A percentile compares a stretch with the other conserved stretches of the same genome.
phyloP scores from a whole-genome alignment of 2,797 vertebrate species.

The Coracias cyanogaster region DNA sequence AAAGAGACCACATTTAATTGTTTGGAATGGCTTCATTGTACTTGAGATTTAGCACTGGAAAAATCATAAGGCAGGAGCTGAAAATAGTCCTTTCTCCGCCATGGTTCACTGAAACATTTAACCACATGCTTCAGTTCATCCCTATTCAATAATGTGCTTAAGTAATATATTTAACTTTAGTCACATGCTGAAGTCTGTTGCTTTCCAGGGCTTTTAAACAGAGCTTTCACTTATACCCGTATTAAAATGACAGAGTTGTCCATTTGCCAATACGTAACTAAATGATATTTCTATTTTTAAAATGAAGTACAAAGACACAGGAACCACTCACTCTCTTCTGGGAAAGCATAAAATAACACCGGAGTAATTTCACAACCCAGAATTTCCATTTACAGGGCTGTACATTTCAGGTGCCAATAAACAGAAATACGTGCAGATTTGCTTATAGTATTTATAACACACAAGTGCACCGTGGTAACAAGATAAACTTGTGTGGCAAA shows the following conservation, averaged over 20 bases:
- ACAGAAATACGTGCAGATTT: background rate
- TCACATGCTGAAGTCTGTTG: background rate
- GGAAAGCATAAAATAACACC: background rate
- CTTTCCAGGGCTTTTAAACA: slow-evolving; percentile 24
- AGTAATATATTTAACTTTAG: background rate
- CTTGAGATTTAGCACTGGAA: slow-evolving; percentile 13
- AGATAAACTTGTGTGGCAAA: background rate
- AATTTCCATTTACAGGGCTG: background rate
- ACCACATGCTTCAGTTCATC: background rate
- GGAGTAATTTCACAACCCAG: background rate
- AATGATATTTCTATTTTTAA: slow-evolving; percentile 36
- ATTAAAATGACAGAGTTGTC: background rate
- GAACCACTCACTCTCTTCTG: background rate
- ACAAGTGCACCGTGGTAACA: background rate
- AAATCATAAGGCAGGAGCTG: slow-evolving; percentile 18
- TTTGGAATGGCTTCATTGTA: slow-evolving; percentile 15
- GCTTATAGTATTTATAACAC: background rate
- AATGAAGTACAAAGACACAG: background rate
- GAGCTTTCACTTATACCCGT: background rate
- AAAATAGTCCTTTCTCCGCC: slow-evolving; percentile 12
- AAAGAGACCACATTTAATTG: background rate
- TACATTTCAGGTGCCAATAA: background rate
- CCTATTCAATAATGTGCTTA: background rate
- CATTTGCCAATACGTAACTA: background rate
- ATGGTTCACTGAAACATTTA: slow-evolving; percentile 17